Base-by-base conservation (phyloP, 2,888 invertebrate genomes). In the Lagria hirta region DNA sequence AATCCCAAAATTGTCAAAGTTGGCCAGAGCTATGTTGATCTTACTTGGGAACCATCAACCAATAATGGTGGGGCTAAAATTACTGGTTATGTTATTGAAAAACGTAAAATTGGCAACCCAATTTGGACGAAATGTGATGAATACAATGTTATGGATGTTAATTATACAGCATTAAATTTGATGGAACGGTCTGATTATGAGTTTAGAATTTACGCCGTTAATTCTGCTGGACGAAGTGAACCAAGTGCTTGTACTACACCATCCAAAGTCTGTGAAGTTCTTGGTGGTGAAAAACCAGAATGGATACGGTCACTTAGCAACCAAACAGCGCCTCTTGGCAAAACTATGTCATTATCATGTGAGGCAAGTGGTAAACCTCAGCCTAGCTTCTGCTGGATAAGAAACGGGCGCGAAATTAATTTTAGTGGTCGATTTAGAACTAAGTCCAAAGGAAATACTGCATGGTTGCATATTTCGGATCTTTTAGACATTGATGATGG, bases 201-300 rank as follows among this genome's bases (percentile, higher is more conserved):
- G 73, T 98, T 98, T 80, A 81, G 97, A 54, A 86, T 98, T 43
- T 88, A 88, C 61, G 98, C 99, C 8, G 82, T 96, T 8, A 99
- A 99, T 67, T 84, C 91, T 20, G 95, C 94, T 3, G 99, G 96
- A 64, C 74, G 77, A 61, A 83, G 89, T 59, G 86, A 97, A 69
- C 84, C 96, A 0, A 94, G 96, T 54, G 79, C 86, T 4, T 90
- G 94, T 70, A 94, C 96, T 0, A 88, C 89, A 21, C 96, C 97
- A 0, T 91, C 99, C 33, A 87, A 88, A 57, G 83, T 91, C 0
- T 90, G 90, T 64, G 91, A 91, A 68, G 85, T 91, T 43, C 78
- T 86, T 50, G 95, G 93, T 6, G 96, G 96, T 18, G 86, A 86
- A 40, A 90, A 89, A 64, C 96, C 96, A 0, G 93, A 93, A 66